These are phyloP conservation scores for Emys orbicularis DNA, from an alignment of 2,797 vertebrate genomes.

Conservation along the genomic window DNA sequence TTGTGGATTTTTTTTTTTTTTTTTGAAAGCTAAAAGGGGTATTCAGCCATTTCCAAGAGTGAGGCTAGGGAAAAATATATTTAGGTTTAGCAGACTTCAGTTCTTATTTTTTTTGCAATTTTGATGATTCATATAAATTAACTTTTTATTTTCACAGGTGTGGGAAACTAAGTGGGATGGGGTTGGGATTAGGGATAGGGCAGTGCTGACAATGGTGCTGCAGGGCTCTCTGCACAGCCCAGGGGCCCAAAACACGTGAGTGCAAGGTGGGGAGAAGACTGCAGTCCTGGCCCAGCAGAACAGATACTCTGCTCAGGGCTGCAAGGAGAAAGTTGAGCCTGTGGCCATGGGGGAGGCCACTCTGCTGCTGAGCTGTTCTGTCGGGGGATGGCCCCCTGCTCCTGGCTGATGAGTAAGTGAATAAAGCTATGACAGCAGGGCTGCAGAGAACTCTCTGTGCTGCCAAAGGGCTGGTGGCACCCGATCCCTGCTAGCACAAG, in stretches of 20 bases:
- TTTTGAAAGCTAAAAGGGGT: background rate
- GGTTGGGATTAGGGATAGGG: background rate
- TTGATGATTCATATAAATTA: background rate
- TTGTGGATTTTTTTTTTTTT: too few species aligned
- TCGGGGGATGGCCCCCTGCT: background rate
- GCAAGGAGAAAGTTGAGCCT: too few species aligned
- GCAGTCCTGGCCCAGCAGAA: background rate
- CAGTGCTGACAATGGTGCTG: background rate
- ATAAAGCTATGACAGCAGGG: too few species aligned
- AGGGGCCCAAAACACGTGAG: background rate
- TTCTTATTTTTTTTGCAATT: background rate
- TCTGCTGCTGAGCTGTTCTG: background rate
- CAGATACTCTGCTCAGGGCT: too few species aligned
- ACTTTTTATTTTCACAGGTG: background rate
- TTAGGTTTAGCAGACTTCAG: background rate
- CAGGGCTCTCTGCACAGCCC: background rate
- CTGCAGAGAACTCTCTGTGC: background rate
- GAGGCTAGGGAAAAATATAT: background rate
- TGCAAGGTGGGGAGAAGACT: background rate
- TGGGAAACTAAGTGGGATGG: background rate
- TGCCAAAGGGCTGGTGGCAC: background rate
- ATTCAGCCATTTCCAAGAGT: too few species aligned
- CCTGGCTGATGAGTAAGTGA: background rate
- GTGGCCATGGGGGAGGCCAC: too few species aligned
- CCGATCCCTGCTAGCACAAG: too few species aligned